Base-by-base conservation (phyloP, 2,113 vertebrate species). In the Orycteropus afer region DNA sequence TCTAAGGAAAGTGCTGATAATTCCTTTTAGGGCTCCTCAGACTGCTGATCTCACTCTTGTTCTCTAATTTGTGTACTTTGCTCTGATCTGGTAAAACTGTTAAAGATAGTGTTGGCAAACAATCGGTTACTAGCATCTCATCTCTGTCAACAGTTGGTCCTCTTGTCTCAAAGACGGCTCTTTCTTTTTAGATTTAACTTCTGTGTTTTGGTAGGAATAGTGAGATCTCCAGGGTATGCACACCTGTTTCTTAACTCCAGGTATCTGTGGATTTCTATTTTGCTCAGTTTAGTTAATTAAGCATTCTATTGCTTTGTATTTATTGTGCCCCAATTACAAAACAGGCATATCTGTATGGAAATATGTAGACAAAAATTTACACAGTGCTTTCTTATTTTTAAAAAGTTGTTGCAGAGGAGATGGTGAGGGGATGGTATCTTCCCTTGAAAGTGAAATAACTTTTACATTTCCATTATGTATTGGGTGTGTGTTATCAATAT, bases 31-130 rank as follows among this genome's bases (percentile, higher is more conserved):
- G 49, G 13, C 49, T 49, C 27, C 0, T 7, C 76, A 47, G 20
- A 8, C 65, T 76, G 7, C n/a, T 82, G 90, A 91, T 37, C 42
- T 89, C 53, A 71, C 23, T 71, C 34, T 45, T 87, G 2, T 59
- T 80, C 42, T 91, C 61, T 40, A 78, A 18, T 90, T 40, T 89
- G 67, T 96, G 53, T 78, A 37, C 59, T 93, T 82, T 89, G 18
- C 51, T 82, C 74, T 95, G 67, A 86, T 73, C 29, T 82, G 71
- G 32, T 81, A 29, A 86, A 77, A 86, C 20, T 77, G 76, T 95
- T 78, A 78, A 84, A 93, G 82, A 89, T 27, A 91, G 37, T 17
- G n/a, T 34, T 55, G 74, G 25, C 37, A 93, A 93, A 81, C 34
- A 69, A 80, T 77, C 67, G 89, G 57, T 83, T 29, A 71, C 61